Evolutionary conservation across 1,140 invertebrate genomes (phyloP).

Genomic region (Micrasema minimum): DNA sequence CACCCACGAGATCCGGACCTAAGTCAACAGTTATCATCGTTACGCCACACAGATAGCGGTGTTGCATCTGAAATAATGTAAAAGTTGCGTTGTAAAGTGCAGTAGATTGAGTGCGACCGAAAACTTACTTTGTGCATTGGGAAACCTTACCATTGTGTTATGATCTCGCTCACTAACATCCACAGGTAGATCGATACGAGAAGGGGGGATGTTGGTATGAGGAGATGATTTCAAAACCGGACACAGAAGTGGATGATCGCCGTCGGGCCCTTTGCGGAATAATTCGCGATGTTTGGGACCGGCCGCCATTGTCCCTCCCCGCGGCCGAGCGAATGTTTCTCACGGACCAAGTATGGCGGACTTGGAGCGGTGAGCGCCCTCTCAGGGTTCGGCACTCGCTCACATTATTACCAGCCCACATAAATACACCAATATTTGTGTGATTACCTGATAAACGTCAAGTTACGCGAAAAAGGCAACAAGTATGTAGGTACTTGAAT

Average conservation of each 20-base stretch:
- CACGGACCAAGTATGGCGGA: conserved; percentile 64
- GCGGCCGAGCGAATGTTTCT: conserved; percentile 63
- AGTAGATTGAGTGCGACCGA: too few relatives aligned
- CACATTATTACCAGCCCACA: too few relatives aligned
- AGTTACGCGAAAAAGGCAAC: too few relatives aligned
- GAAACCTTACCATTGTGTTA: background rate
- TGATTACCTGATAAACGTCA: too few relatives aligned
- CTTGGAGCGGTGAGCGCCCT: conserved; percentile 32
- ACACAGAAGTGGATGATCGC: conserved; percentile 3
- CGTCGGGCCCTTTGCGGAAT: conserved; percentile 30
- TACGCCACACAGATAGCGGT: background rate
- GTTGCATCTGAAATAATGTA: too few relatives aligned
- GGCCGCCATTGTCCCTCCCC: conserved; percentile 29
- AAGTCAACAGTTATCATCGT: conserved; percentile 14
- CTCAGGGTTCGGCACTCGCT: background rate
- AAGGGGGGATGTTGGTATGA: background rate
- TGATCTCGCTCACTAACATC: conserved; percentile 1
- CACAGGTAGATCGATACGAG: too few relatives aligned
- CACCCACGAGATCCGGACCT: conserved; percentile 35
- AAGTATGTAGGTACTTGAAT: too few relatives aligned
- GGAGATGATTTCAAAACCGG: conserved; percentile 25
- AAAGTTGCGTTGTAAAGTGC: too few relatives aligned
- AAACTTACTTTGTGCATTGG: too few relatives aligned
- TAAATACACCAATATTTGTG: too few relatives aligned
- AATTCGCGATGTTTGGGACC: conserved; percentile 27